Conservation (phyloP, 2,113 vertebrate species). For the Platichthys stellatus region DNA sequence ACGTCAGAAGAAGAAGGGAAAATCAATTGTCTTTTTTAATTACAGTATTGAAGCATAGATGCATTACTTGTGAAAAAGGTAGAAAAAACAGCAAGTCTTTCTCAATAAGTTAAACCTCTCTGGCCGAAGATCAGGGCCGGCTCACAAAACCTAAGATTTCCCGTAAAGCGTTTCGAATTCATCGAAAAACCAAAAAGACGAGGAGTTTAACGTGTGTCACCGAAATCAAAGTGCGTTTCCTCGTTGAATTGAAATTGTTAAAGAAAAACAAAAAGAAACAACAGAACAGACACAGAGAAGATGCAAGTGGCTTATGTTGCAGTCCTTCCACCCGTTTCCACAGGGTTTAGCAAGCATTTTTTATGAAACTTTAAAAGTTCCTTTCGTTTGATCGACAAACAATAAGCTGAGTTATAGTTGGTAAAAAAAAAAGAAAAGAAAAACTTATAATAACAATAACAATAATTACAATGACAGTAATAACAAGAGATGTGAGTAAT, state of each 20-base stretch:
- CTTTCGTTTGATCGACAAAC: slow-evolving; percentile 85
- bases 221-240: slow-evolving; percentile 70
- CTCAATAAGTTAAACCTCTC: slow-evolving; percentile 90
- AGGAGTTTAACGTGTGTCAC: slow-evolving; percentile 62
- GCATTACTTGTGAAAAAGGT: slow-evolving; percentile 86
- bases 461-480: slow-evolving; percentile 79
- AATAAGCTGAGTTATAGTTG: slow-evolving; percentile 84
- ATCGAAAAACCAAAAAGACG: slow-evolving; percentile 63
- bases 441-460: slow-evolving; percentile 72
- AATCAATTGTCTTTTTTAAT: slow-evolving; percentile 82
- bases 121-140: slow-evolving; percentile 70
- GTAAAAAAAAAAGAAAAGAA: slow-evolving; percentile 72
- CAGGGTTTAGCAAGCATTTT: slow-evolving; percentile 62
- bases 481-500: slow-evolving; percentile 80
- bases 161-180: slow-evolving; percentile 73
- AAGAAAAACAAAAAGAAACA: slow-evolving; percentile 42
- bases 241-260: slow-evolving; percentile 60
- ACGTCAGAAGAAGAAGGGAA: slow-evolving; percentile 70
- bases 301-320: slow-evolving; percentile 75
- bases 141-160: slow-evolving; percentile 81
- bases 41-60: slow-evolving; percentile 82
- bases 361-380: slow-evolving; percentile 76
- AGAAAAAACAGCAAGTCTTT: slow-evolving; percentile 86
- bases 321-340: slow-evolving; percentile 67
- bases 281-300: slow-evolving; percentile 52